Base-by-base conservation (phyloP, 1,140 invertebrate genomes). In the Riptortus pedestris region DNA sequence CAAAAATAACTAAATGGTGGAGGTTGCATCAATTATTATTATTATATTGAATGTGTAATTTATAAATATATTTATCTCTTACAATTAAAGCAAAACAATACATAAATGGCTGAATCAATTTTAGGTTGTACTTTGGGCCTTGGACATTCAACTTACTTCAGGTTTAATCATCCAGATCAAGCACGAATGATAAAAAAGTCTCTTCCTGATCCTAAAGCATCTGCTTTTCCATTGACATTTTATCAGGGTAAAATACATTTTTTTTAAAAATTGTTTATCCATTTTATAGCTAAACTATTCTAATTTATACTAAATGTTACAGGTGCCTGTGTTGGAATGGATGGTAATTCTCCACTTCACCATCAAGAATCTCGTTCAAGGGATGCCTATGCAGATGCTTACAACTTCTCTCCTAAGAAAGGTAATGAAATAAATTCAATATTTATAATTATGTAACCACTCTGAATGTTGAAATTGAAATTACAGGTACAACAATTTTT, bases 81-180 rank as follows among this genome's bases (percentile, higher is more conserved):
- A n/a, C n/a, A n/a, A n/a, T n/a, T n/a, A n/a, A n/a, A n/a, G n/a
- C n/a, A n/a, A n/a, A n/a, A n/a, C n/a, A n/a, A n/a, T n/a, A n/a
- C n/a, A n/a, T n/a, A n/a, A n/a, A n/a, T n/a, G n/a, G n/a, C n/a
- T n/a, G n/a, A n/a, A n/a, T n/a, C 14, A 7, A 38, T 51, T 51
- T 66, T 77, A 86, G 87, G 87, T 71, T 85, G 84, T 71, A 93
- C 91, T 87, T 76, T 94, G 58, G 90, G 88, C 55, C 84, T 94
- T 62, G 91, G 90, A 20, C 79, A 89, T 29, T 92, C 90, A 12
- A 91, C 89, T 71, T 90, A 88, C 72, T 84, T 94, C 72, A 82
- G 90, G 11, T 94, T 92, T 77, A 94, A 94, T 73, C 88, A 93
- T 75, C 91, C 91, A 0, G 86, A 85, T 52, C 89, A 93, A 73